phyloP scores from a whole-genome alignment of 2,113 vertebrate species.

The Sakesphorus luctuosus region DNA sequence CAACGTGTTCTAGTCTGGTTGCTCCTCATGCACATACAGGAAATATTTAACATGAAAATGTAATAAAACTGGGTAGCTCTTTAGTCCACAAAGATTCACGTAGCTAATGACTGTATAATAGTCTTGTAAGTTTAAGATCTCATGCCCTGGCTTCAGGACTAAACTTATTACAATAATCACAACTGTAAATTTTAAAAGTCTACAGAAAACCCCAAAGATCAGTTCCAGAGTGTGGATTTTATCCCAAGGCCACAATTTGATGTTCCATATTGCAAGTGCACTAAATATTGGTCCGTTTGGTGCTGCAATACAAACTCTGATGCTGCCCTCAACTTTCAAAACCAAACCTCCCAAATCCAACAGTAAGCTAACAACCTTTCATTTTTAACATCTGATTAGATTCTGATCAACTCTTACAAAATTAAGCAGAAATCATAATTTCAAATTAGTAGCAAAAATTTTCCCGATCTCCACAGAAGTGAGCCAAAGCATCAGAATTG shows the following conservation, averaged over 20 bases:
- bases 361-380: not conserved
- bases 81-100: not conserved
- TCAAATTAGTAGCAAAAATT: not conserved
- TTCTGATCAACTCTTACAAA: not conserved
- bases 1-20: not conserved
- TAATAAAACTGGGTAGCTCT: constrained; percentile 27
- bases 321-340: not conserved
- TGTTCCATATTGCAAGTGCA: constrained; percentile 38
- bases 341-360: not conserved
- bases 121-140: not conserved
- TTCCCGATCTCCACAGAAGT: not conserved
- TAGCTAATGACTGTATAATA: not conserved
- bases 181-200: constrained; percentile 37
- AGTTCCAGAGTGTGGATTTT: constrained; percentile 22
- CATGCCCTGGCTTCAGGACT: not conserved
- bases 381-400: not conserved
- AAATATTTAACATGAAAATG: constrained; percentile 17
- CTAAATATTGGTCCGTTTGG: constrained; percentile 56
- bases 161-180: not conserved
- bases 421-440: not conserved
- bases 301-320: constrained; percentile 64
- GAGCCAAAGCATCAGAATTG: constrained; percentile 26
- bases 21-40: constrained; percentile 19
- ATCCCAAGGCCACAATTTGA: constrained; percentile 66
- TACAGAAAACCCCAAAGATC: constrained; percentile 32